Conservation (phyloP, 2,797 vertebrate species). For the Otolemur crassicaudatus region DNA sequence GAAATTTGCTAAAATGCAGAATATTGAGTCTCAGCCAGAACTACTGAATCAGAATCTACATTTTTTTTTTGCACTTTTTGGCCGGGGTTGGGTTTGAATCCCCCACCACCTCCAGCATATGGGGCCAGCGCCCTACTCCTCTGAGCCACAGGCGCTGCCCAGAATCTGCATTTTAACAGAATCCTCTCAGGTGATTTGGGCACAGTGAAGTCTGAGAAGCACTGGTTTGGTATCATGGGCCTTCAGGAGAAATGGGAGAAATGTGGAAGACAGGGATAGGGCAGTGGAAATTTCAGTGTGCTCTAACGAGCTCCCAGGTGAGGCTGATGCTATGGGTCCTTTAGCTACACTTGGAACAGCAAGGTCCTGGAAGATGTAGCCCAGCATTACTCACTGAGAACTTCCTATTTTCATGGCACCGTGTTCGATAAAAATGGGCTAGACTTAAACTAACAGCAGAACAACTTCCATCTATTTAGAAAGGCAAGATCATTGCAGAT, state of each 20-base stretch:
- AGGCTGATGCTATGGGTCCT: neutral
- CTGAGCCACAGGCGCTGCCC: no score
- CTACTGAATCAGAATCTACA: neutral
- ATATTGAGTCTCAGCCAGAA: neutral
- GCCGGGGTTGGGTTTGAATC: no score
- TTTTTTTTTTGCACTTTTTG: no score
- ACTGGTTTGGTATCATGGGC: neutral
- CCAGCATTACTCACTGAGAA: neutral
- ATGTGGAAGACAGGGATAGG: neutral
- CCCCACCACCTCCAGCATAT: no score
- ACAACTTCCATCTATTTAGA: neutral
- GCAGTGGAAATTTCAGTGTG: neutral
- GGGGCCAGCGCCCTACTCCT: no score
- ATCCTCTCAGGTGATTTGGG: neutral
- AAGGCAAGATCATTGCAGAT: neutral
- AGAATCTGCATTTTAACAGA: conserved; percentile 42
- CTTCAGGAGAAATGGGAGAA: neutral
- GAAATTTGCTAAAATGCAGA: conserved; percentile 25
- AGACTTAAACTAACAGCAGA: neutral
- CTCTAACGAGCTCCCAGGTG: neutral
- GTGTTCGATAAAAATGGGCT: neutral
- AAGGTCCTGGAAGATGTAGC: neutral
- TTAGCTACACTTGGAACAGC: neutral
- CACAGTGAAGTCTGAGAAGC: neutral
- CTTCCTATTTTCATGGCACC: neutral